Evolutionary conservation across 2,113 vertebrate species (phyloP).

Genomic region (Otus sunia): DNA sequence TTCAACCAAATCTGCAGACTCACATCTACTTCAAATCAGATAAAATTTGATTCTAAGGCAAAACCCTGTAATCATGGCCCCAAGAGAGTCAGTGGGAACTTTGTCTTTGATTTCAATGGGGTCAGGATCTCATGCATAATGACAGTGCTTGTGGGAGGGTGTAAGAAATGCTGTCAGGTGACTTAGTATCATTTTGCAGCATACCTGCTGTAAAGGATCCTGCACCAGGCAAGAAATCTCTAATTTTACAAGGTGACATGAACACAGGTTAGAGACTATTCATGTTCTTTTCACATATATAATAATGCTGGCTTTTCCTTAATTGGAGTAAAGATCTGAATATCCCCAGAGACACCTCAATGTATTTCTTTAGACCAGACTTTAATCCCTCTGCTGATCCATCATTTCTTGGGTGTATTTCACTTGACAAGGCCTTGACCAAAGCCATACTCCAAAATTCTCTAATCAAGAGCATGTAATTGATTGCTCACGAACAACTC

Average conservation of each 20-base stretch:
- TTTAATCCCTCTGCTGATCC: conserved; percentile 28
- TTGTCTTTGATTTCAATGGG: neutral
- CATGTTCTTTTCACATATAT: neutral
- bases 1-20: neutral
- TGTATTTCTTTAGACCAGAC: neutral
- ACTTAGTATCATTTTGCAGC: neutral
- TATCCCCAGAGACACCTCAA: neutral
- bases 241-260: neutral
- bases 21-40: neutral
- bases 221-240: neutral
- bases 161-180: neutral
- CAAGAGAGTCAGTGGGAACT: neutral
- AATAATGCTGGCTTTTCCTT: neutral
- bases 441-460: conserved; percentile 8
- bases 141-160: neutral
- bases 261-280: neutral
- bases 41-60: neutral
- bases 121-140: neutral
- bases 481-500: neutral
- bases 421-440: conserved; percentile 34
- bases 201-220: neutral
- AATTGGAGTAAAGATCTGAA: neutral
- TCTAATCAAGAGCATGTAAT: conserved; percentile 25
- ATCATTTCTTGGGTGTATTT: conserved; percentile 33
- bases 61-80: neutral